Evolutionary conservation across 2,888 invertebrate species (phyloP).

Genomic region (Exocentrus adspersus): DNA sequence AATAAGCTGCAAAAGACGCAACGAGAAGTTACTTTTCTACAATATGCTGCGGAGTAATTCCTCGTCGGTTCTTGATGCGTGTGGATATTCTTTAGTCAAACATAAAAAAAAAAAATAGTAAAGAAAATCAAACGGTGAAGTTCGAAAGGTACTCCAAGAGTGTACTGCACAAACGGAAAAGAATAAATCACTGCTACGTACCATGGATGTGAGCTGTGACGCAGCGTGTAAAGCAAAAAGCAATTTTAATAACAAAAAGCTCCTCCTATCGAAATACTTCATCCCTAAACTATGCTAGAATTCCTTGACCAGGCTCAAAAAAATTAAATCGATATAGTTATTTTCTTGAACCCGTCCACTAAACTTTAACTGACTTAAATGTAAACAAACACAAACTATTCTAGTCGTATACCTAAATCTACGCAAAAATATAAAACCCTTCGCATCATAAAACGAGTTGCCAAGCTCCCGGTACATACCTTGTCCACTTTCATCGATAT

Average conservation of each 20-base stretch:
- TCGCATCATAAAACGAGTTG: too few relatives aligned
- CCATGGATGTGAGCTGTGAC: constrained; percentile 64
- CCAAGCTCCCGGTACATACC: too few relatives aligned
- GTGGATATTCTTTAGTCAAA: too few relatives aligned
- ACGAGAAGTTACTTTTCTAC: neutral
- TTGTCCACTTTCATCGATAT: constrained; percentile 98
- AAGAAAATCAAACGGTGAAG: neutral
- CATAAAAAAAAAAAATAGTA: constrained; percentile 11
- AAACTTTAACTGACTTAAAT: too few relatives aligned
- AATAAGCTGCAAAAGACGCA: constrained; percentile 18
- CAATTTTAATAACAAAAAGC: constrained; percentile 56
- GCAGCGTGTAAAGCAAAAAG: constrained; percentile 64
- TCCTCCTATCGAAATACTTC: constrained; percentile 23
- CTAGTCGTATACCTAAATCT: neutral
- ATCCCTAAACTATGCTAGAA: constrained; percentile 24
- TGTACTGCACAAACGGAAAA: constrained; percentile 11
- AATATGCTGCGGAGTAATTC: too few relatives aligned
- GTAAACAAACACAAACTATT: too few relatives aligned
- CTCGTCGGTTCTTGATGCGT: too few relatives aligned
- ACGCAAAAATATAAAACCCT: neutral
- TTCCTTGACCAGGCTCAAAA: neutral
- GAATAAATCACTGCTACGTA: constrained; percentile 60
- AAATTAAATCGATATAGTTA: too few relatives aligned
- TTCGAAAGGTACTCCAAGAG: neutral
- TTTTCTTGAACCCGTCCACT: too few relatives aligned